Evolutionary conservation across 2,888 invertebrate species (phyloP), one percentile per base, ranked within the genome.

Genomic region (Eupithecia centaureata): DNA sequence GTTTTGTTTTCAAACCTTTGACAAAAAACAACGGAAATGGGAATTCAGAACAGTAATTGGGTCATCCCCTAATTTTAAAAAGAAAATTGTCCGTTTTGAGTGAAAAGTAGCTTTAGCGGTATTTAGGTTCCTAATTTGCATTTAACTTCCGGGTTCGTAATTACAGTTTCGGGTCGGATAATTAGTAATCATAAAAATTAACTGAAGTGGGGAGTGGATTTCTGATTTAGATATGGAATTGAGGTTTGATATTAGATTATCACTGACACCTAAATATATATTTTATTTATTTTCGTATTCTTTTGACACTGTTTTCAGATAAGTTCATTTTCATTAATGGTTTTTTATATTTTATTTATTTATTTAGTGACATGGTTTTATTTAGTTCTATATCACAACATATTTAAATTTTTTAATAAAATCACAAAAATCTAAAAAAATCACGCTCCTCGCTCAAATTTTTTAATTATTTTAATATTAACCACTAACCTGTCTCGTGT

Each of bases 401-500:
- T 27, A 0, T 25, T 25, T 25, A 5, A 15, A 1, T 15, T 15
- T 5, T 15, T 13, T 12, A 25, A 52, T 25, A 52, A 27, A 13
- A 27, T 22, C 0, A 22, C 1, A 47, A 0, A 0, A 25, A 51
- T n/a, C n/a, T 12, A 13, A 27, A 25, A 51, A 1, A 51, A 4
- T 25, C 27, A 27, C 47, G 12, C 2, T 1, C 13, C 12, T 28
- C 28, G 28, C n/a, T 52, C 52, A 52, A 27, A 13, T 22, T 25
- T 56, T 1, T 47, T 12, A 12, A 30, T 32, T 18, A 13, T 22
- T 30, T 28, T 67, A 67, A 65, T 59, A 65, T 56, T 65, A 73
- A 66, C 10, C 73, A 90, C 92, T 88, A 83, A 92, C 92, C 86
- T 92, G 86, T 75, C 32, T 70, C 83, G 82, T 81, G 76, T 74